Conservation (phyloP, 2,797 vertebrate species). For the Anisognathus igniventris region DNA sequence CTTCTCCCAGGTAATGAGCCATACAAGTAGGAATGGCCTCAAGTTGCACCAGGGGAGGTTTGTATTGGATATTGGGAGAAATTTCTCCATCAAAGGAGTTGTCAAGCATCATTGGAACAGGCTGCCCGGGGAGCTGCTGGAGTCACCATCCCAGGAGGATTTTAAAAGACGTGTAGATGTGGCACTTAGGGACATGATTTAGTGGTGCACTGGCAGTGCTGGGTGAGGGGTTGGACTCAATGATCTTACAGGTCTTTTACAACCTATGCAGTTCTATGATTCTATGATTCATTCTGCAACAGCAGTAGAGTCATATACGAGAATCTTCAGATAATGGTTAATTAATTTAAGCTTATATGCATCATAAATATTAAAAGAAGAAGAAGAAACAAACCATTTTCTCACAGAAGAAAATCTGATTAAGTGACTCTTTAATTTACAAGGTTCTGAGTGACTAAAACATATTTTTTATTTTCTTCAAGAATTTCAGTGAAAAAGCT, state of each 20-base stretch:
- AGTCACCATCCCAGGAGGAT: background rate
- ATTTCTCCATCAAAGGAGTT: background rate
- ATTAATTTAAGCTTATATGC: background rate
- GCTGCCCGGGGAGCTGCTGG: background rate
- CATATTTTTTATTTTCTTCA: constrained; percentile 38
- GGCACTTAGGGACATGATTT: background rate
- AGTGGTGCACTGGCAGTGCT: background rate
- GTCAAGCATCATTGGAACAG: background rate
- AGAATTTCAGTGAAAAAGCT: constrained; percentile 8
- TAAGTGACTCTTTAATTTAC: background rate
- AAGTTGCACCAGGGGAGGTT: background rate
- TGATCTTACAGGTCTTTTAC: background rate
- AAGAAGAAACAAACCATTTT: background rate
- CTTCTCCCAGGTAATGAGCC: background rate
- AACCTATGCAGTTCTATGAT: background rate
- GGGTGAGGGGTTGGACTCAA: background rate
- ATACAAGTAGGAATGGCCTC: background rate
- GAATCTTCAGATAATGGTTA: background rate
- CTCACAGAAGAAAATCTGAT: constrained; percentile 11
- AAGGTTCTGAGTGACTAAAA: constrained; percentile 41
- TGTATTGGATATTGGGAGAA: background rate
- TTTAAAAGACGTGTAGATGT: background rate
- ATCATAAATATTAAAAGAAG: background rate
- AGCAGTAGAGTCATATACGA: background rate
- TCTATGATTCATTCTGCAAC: background rate